Evolutionary conservation across 2,113 vertebrate genomes (phyloP).

Genomic region (Columba livia): DNA sequence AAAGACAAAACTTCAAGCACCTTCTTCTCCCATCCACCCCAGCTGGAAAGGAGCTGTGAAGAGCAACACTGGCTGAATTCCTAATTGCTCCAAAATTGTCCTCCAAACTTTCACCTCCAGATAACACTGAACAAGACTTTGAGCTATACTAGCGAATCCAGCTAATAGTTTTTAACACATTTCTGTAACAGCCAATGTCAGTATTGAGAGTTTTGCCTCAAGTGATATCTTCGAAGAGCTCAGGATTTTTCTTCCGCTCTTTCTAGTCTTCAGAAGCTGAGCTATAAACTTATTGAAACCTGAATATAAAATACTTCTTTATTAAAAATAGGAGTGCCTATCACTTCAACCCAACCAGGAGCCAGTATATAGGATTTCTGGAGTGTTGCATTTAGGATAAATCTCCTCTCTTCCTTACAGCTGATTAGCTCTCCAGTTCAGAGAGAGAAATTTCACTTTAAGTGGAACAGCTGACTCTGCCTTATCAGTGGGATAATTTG

Average conservation of each 20-base stretch:
- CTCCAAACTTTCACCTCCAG: background rate
- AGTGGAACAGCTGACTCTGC: background rate
- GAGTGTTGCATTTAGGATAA: background rate
- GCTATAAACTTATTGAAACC: background rate
- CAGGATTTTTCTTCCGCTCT: background rate
- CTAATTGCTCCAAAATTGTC: background rate
- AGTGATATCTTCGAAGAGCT: background rate
- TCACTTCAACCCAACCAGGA: background rate
- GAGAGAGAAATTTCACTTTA: background rate
- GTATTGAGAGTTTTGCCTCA: background rate
- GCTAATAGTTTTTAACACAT: background rate
- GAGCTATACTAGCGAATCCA: background rate
- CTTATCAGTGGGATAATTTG: background rate
- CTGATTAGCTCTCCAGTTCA: background rate
- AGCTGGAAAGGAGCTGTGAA: background rate
- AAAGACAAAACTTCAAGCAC: background rate
- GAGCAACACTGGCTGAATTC: background rate
- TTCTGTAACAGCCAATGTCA: background rate
- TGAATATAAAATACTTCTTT: background rate
- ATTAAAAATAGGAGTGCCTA: background rate
- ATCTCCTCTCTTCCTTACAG: background rate
- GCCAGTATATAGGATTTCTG: background rate
- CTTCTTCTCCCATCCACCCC: background rate
- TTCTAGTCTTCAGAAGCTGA: slow-evolving; percentile 2
- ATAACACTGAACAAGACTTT: background rate